Base-by-base conservation (phyloP, 2,888 invertebrate species). In the Cremastinae sp. region DNA sequence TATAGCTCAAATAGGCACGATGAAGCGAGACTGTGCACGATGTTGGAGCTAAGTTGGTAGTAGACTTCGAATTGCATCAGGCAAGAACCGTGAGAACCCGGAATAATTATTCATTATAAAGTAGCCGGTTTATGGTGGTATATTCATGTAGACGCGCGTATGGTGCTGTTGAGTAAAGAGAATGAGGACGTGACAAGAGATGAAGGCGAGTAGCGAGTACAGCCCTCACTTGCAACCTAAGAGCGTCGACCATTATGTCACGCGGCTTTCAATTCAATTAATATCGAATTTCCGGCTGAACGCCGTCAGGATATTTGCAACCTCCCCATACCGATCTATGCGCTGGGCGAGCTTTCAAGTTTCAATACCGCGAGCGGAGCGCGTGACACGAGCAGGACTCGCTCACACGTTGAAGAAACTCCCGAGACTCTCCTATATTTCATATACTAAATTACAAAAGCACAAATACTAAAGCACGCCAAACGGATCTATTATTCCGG, bases 241-340 rank as follows among this genome's bases (percentile, higher is more conserved):
- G 58, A 39, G 65, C n/a, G 58, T 49, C 35, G 47, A 65, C 65
- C 72, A 72, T 72, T 65, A 65, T 72, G 65, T 58, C 65, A 65
- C 58, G 58, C 56, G 64, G 65, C 39, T 58, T 72, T 65, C 56
- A 72, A 72, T 72, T 72, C 64, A 65, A 72, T 72, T 72, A 72
- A 65, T 72, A 65, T 72, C 65, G 72, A 72, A 72, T 72, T 72
- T 72, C 58, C 65, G 64, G 65, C 58, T 51, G 51, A 65, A 65
- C n/a, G n/a, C n/a, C 65, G 72, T 58, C 58, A 65, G 56, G 64
- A 71, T 49, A 71, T 62, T 43, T 22, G 20, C 37, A 55, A 55
- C 61, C 61, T 61, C 45, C 43, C 18, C 10, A 8, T 16, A 1
- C n/a, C 12, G 18, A 35, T 49, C 47, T 47, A 62, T 20, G 10